A percentile compares a stretch with the other conserved stretches of the same genome.
Evolutionary conservation across 2,113 vertebrate species (phyloP).

Genomic region (Ptychochromis oligacanthus): DNA sequence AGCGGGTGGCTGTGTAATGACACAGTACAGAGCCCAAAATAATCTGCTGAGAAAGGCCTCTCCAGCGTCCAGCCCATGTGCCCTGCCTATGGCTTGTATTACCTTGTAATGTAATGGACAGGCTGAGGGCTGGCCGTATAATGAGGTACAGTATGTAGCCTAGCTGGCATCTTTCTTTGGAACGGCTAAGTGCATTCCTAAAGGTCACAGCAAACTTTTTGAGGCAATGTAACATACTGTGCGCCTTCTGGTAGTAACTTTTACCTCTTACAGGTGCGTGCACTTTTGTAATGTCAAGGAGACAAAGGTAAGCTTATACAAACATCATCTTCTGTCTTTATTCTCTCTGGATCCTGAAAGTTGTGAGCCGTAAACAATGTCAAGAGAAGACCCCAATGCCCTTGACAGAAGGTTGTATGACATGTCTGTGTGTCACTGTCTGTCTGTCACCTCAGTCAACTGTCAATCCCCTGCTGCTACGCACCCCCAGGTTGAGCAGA

Average conservation of each 20-base stretch:
- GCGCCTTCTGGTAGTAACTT: background rate
- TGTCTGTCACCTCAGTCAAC: conserved; percentile 56
- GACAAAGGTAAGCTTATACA: background rate
- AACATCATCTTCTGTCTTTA: background rate
- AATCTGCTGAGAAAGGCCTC: conserved; percentile 75
- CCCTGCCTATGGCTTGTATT: conserved; percentile 66
- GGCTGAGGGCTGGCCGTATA: conserved; percentile 47
- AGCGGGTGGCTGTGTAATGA: conserved; percentile 75
- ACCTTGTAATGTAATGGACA: conserved; percentile 56
- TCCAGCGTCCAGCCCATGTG: conserved; percentile 58
- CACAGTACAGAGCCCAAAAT: conserved; percentile 78
- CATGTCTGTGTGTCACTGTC: conserved; percentile 44
- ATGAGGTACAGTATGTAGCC: conserved; percentile 60
- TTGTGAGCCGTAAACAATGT: conserved; percentile 24
- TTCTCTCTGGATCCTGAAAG: background rate
- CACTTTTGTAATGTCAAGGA: background rate
- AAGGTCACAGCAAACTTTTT: conserved; percentile 40
- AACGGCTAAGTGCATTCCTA: conserved; percentile 61
- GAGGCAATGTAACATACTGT: background rate
- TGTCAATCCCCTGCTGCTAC: conserved; percentile 37
- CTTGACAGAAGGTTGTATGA: conserved; percentile 66
- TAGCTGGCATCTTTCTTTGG: conserved; percentile 65
- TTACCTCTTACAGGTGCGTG: background rate
- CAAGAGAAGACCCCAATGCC: conserved; percentile 29
- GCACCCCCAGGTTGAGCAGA: conserved; percentile 42